Evolutionary conservation across 2,797 vertebrate genomes (phyloP), one percentile per base, ranked within the genome.

Genomic region (Ibycter americanus): DNA sequence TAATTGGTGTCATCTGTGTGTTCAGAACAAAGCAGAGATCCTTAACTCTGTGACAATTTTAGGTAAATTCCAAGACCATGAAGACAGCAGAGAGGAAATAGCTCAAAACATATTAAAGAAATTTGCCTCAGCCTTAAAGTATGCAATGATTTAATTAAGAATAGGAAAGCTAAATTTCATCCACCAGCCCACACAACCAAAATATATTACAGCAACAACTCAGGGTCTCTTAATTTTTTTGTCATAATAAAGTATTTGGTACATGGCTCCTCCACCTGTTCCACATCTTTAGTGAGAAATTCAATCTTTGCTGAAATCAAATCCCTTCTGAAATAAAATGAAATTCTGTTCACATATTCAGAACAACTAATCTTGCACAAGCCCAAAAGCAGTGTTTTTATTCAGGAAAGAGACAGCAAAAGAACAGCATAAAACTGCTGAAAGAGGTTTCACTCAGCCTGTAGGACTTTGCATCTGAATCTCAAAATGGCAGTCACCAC

Each of bases 121-220:
- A 73, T 56, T 63, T 91, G 7, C 1, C 0, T 96, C 55, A 84
- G 36, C n/a, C 9, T 78, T 95, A 83, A 95, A 90, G 73, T 90
- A 91, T 8, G 23, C 15, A 84, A 59, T 90, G 89, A 87, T 89
- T 87, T 87, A 93, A 92, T 96, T 90, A 96, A 90, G 80, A 87
- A 58, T 29, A 73, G 3, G 62, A 90, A 93, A 89, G 26, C 13
- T 87, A 79, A 77, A 70, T 77, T 96, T 87, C 68, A 81, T 44
- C 76, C 44, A 82, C 32, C 58, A 73, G 13, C 70, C 84, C 73
- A 80, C 73, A 71, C 31, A 66, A 47, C 89, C 11, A 15, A 89
- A 89, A 73, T 70, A 42, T 21, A 82, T 95, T 87, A 63, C 55
- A 68, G 25, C 51, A 80, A 80, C 73, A 92, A 90, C 20, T 84